phyloP scores from a whole-genome alignment of 2,113 vertebrate genomes.

The Psilopogon haemacephalus region DNA sequence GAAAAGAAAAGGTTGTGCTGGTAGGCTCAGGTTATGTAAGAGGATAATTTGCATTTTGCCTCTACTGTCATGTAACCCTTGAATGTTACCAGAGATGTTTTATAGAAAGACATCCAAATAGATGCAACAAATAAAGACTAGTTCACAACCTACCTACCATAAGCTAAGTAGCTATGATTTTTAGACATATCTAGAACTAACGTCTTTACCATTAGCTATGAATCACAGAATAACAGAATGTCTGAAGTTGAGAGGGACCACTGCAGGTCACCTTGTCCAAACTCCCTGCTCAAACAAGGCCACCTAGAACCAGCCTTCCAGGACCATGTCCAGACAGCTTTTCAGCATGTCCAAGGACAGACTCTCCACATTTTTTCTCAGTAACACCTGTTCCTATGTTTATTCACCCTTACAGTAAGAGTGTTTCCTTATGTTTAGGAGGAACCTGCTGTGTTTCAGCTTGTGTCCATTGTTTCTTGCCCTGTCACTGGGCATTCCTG shows the following conservation, averaged over 20 bases:
- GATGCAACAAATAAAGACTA: background rate
- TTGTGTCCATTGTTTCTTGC: no score
- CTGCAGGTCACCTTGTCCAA: background rate
- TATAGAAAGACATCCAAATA: background rate
- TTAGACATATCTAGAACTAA: background rate
- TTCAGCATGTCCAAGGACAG: no score
- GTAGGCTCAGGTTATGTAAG: background rate
- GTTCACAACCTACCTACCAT: background rate
- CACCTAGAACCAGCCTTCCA: background rate
- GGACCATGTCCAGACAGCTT: background rate
- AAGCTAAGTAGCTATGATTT: background rate
- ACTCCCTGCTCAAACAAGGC: background rate
- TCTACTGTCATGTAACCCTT: background rate
- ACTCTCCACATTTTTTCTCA: no score
- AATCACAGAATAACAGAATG: background rate
- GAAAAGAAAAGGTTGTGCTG: background rate
- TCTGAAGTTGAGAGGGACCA: background rate
- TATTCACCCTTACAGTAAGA: no score
- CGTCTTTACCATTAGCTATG: background rate
- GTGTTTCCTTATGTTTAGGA: no score
- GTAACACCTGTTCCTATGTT: no score
- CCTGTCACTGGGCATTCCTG: no score
- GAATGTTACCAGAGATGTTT: background rate
- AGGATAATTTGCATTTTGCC: background rate
- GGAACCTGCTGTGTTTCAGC: no score